Conservation (phyloP, 2,113 vertebrate genomes). For the Oreochromis spilurus region DNA sequence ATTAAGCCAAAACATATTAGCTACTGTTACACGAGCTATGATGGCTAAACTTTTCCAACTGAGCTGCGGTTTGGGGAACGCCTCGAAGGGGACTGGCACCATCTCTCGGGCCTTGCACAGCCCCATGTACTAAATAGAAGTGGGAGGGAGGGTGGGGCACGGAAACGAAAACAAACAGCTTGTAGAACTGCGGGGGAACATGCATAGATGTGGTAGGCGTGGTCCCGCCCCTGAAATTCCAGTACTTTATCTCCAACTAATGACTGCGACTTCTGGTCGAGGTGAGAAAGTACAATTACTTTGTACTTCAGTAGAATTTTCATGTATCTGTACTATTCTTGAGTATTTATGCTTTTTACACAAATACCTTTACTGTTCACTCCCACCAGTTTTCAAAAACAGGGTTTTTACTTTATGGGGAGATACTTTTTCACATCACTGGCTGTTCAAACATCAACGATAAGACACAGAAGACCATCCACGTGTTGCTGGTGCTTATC, state of each 20-base stretch:
- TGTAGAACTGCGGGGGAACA: rapidly evolving
- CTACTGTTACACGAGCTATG: not conserved
- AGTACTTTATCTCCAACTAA: not conserved
- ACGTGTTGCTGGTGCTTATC: not conserved
- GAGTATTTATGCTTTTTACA: not conserved
- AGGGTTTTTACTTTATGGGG: not conserved
- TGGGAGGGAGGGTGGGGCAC: rapidly evolving
- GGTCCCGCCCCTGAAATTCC: not conserved
- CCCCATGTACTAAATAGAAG: rapidly evolving
- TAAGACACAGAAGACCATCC: not conserved
- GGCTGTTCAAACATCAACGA: no score
- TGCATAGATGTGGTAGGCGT: not conserved
- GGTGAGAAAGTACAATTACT: not conserved
- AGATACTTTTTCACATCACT: no score
- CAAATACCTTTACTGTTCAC: not conserved
- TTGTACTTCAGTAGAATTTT: not conserved
- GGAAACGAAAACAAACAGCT: not conserved
- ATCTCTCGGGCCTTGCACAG: not conserved
- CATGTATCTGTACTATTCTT: not conserved
- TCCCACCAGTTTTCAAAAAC: not conserved
- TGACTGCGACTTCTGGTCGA: not conserved
- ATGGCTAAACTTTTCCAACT: not conserved
- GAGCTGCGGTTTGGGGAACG: not conserved
- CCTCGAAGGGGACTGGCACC: not conserved
- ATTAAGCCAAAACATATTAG: not conserved